Base-by-base conservation (phyloP, 1,140 invertebrate genomes). In the Antheraea mylitta region DNA sequence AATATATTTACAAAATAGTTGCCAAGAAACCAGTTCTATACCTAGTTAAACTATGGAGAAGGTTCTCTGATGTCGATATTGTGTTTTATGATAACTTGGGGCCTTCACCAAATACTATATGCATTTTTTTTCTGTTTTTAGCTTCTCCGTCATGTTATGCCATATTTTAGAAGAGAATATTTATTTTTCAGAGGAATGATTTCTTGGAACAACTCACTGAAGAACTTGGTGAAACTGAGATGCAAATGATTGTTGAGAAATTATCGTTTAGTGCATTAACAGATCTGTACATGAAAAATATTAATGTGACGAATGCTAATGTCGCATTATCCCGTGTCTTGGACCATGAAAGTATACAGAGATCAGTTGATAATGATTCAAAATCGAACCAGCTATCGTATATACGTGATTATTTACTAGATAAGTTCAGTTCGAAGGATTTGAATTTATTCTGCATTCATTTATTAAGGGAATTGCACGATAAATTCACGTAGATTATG, bases 381-480 rank as follows among this genome's bases (percentile, higher is more conserved):
- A 13, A 48, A 62, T 60, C 58, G 7, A 73, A 67, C n/a, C 66
- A 76, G 60, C 67, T 87, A 36, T 74, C 71, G 10, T 73, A 81
- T 48, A 60, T 90, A 58, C 70, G 75, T 67, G 72, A 83, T 62
- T 83, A 81, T 74, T 66, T 88, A 18, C 72, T 66, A 19, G 70
- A 81, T 2, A 82, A 66, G 36, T 88, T 85, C 69, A 76, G 79
- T 48, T 62, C 76, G 18, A 85, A 78, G 70, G 81, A 88, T 67
- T 74, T 89, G 42, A 76, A 88, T 68, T 63, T 82, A 42, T 83
- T 89, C 30, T 89, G 87, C 77, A 88, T 81, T 73, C 72, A 88
- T 10, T 65, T 91, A 58, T 77, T 91, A 69, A 79, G 78, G 59
- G 83, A 76, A 58, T 69, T 82, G 22, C 74, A 84, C 69, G 76